Percentiles rank a stretch among this genome's conserved stretches.
Evolutionary conservation across 2,888 invertebrate species (phyloP).

Genomic region (Cacoxenus indagator): DNA sequence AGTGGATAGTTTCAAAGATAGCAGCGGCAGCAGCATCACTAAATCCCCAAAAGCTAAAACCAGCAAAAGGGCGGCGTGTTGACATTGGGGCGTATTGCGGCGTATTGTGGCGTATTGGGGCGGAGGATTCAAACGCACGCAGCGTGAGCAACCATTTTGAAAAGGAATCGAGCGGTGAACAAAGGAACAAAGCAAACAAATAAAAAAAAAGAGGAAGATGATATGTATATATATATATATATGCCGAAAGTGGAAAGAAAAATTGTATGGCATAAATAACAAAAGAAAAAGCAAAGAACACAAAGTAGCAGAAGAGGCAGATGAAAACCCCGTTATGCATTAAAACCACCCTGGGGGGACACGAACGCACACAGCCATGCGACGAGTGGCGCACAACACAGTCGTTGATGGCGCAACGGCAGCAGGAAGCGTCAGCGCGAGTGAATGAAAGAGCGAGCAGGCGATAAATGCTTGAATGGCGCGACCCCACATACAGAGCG

Average conservation of each 20-base stretch:
- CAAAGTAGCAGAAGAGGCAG: neutral
- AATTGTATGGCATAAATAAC: conserved; percentile 17
- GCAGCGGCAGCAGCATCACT: too few relatives aligned
- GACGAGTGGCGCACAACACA: neutral
- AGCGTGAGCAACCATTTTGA: too few relatives aligned
- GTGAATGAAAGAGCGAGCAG: neutral
- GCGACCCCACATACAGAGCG: neutral
- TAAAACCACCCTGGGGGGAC: conserved; percentile 17
- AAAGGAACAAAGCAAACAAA: too few relatives aligned
- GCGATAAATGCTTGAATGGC: neutral
- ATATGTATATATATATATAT: neutral
- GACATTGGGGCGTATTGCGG: too few relatives aligned
- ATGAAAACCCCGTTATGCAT: neutral
- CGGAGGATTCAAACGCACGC: too few relatives aligned
- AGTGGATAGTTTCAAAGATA: too few relatives aligned
- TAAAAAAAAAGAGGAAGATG: too few relatives aligned
- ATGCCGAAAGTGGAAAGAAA: conserved; percentile 8
- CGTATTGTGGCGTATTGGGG: too few relatives aligned
- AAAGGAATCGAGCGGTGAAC: too few relatives aligned
- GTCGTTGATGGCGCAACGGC: neutral
- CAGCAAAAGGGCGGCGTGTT: too few relatives aligned
- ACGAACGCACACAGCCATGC: neutral
- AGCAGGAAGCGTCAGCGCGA: neutral
- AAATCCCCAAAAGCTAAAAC: too few relatives aligned
- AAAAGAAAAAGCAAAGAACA: neutral